Evolutionary conservation across 2,797 vertebrate genomes (phyloP).

Genomic region (Propithecus deckenii): DNA sequence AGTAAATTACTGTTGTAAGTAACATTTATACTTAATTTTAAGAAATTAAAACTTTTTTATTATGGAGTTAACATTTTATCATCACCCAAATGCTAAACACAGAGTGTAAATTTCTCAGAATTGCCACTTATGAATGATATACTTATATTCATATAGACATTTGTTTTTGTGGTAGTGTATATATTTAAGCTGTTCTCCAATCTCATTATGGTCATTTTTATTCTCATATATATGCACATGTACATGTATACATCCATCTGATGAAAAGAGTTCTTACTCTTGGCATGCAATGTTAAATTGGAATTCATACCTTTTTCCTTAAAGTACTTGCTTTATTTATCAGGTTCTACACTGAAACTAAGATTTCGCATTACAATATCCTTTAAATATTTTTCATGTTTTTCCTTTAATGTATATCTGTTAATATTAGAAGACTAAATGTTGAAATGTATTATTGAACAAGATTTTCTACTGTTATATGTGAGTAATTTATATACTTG

Average conservation of each 20-base stretch:
- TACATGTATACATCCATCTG: neutral
- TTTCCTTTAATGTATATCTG: neutral
- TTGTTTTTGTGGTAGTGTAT: neutral
- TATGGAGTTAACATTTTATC: neutral
- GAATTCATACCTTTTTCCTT: neutral
- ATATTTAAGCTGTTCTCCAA: neutral
- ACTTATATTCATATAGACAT: neutral
- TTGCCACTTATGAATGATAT: neutral
- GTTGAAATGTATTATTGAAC: neutral
- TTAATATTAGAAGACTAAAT: constrained; percentile 26
- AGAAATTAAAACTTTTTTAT: constrained; percentile 2
- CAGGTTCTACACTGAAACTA: neutral
- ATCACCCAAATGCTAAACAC: neutral
- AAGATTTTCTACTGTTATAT: neutral
- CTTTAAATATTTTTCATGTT: neutral
- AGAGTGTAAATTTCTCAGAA: neutral
- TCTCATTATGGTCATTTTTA: neutral
- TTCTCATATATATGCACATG: neutral
- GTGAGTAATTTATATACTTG: neutral
- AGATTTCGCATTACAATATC: neutral
- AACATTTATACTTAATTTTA: constrained; percentile 11
- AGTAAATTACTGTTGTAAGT: neutral
- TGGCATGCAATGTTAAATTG: neutral
- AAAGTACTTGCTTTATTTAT: neutral
- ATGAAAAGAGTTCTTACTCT: neutral